phyloP scores from a whole-genome alignment of 2,797 vertebrate genomes.

The Delichon dasypus region DNA sequence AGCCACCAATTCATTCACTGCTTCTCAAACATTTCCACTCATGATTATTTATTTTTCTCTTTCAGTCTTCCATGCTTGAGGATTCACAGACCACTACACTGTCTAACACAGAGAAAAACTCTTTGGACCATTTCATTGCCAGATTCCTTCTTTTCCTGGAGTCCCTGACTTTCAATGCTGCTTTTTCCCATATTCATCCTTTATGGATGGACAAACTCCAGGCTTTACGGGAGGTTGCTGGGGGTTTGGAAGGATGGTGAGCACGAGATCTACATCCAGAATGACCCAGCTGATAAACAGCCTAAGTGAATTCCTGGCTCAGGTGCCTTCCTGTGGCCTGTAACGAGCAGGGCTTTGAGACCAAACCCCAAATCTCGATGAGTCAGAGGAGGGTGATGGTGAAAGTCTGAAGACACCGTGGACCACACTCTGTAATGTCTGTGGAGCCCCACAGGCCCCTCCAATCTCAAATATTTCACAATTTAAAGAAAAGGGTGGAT shows the following conservation, averaged over 20 bases:
- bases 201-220: neutral
- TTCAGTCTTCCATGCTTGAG: neutral
- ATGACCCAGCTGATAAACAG: neutral
- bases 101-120: neutral
- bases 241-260: neutral
- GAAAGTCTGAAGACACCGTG: neutral
- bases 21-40: neutral
- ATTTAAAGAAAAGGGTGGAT: neutral
- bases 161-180: neutral
- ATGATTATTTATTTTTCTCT: neutral
- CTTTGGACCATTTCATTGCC: neutral
- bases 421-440: neutral
- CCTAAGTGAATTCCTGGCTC: neutral
- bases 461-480: neutral
- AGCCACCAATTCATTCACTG: neutral
- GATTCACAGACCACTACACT: neutral
- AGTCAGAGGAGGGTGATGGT: neutral
- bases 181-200: neutral
- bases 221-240: neutral
- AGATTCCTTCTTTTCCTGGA: neutral
- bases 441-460: neutral
- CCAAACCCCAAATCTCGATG: neutral
- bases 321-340: neutral
- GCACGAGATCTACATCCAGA: neutral
- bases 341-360: neutral